Conservation (phyloP, 37 sponge, comb jelly and placozoan species). For the Aplysina aerophoba region DNA sequence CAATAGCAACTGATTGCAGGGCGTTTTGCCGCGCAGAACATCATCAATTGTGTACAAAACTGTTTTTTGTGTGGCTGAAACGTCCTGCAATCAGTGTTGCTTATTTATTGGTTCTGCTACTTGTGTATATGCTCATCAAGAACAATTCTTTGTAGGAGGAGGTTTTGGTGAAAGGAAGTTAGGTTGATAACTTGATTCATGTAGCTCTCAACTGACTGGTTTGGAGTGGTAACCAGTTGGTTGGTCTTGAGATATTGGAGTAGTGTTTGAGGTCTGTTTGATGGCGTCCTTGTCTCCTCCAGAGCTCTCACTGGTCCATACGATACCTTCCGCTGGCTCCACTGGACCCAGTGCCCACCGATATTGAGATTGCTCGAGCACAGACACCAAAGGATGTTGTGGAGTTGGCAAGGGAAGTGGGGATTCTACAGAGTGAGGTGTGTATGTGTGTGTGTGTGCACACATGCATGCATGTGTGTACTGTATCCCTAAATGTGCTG, state of each 20-base stretch:
- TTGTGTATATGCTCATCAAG: no score
- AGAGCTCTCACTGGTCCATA: slow-evolving; percentile 62
- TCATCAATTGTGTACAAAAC: no score
- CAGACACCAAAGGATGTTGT: slow-evolving; percentile 86
- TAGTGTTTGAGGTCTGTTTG: no score
- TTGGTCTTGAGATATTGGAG: no score
- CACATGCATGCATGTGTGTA: neutral
- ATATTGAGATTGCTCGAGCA: slow-evolving; percentile 78
- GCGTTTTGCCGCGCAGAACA: no score
- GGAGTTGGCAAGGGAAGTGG: slow-evolving; percentile 85
- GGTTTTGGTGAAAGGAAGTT: neutral
- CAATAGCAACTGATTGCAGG: no score
- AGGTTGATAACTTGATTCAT: no score
- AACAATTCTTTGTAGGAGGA: no score
- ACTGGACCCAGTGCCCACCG: slow-evolving; percentile 86
- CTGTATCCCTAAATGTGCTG: neutral
- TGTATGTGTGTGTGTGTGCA: neutral
- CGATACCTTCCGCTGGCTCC: slow-evolving; percentile 74
- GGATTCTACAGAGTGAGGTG: slow-evolving; percentile 79
- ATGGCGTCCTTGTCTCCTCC: slow-evolving; percentile 1
- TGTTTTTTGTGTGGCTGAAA: no score
- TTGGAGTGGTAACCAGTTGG: neutral
- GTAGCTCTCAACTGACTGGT: no score
- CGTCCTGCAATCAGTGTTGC: no score
- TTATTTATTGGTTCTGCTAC: no score